A percentile compares a stretch with the other conserved stretches of the same genome.
These are phyloP conservation scores for Panurus biarmicus DNA, from an alignment of 2,113 vertebrate genomes.

Conservation along the genomic window DNA sequence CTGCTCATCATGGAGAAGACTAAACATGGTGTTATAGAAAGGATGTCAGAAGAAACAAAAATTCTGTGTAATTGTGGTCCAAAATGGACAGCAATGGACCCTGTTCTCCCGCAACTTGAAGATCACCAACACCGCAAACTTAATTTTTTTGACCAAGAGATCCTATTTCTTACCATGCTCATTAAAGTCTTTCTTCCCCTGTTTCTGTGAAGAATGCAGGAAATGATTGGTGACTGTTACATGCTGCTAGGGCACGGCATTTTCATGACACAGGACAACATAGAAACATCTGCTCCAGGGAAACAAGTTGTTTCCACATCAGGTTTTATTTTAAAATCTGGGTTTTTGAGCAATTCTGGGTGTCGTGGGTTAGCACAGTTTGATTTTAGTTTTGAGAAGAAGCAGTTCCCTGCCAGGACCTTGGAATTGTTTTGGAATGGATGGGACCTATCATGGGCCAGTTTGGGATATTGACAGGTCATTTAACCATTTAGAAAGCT, in stretches of 20 bases:
- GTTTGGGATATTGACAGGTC: too few relatives aligned
- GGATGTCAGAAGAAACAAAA: not conserved
- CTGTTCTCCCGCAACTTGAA: not conserved
- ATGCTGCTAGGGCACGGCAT: rapidly evolving
- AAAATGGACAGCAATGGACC: not conserved
- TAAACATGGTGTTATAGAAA: not conserved
- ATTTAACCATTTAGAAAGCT: too few relatives aligned
- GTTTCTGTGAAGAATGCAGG: too few relatives aligned
- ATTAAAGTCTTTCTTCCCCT: not conserved
- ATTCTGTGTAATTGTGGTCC: not conserved
- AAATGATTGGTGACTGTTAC: not conserved
- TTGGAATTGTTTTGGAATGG: too few relatives aligned
- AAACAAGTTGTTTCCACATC: not conserved
- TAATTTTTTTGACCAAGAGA: not conserved
- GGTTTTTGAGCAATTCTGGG: rapidly evolving
- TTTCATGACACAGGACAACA: not conserved
- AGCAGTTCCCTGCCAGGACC: too few relatives aligned
- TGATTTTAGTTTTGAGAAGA: too few relatives aligned
- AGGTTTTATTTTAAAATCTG: not conserved
- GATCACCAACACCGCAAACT: not conserved
- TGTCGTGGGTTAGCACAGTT: too few relatives aligned
- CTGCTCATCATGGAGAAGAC: not conserved
- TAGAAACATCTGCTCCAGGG: not conserved
- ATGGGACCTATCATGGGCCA: too few relatives aligned
- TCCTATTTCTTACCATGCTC: not conserved